phyloP scores from a whole-genome alignment of 2,797 vertebrate genomes.

The Smutsia temminckii region DNA sequence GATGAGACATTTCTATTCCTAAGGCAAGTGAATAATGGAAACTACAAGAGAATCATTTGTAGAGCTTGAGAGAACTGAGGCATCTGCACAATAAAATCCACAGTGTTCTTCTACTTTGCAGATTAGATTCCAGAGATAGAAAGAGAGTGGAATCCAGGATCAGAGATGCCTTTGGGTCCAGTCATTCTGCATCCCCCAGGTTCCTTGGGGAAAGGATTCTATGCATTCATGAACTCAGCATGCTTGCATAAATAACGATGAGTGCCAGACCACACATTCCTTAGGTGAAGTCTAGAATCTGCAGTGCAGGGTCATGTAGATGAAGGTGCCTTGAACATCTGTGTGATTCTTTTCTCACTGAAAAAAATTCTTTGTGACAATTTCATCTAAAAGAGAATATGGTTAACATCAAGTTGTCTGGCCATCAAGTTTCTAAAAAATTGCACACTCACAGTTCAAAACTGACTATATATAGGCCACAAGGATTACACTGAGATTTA shows the following conservation, averaged over 20 bases:
- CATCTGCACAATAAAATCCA: not conserved
- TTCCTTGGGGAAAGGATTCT: not conserved
- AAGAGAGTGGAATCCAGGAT: not conserved
- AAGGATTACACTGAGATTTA: not conserved
- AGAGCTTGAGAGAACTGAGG: not conserved
- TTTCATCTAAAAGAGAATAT: not conserved
- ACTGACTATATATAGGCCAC: not conserved
- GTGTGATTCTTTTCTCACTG: not conserved
- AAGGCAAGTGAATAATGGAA: not conserved
- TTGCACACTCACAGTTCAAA: not conserved
- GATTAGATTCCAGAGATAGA: not conserved
- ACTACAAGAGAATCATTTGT: not conserved
- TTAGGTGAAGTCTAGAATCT: not conserved
- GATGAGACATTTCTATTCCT: not conserved
- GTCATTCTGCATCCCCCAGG: not conserved
- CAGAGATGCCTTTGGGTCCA: not conserved
- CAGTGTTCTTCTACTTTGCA: not conserved
- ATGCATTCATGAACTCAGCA: not conserved
- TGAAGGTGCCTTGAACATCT: not conserved
- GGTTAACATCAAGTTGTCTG: not conserved
- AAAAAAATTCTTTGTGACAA: not conserved
- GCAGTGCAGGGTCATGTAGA: not conserved
- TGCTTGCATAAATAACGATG: not conserved
- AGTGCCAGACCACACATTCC: not conserved
- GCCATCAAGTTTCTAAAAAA: not conserved